Evolutionary conservation across 2,888 invertebrate species (phyloP), one percentile per base, ranked within the genome.

Genomic region (Teleogryllus oceanicus): DNA sequence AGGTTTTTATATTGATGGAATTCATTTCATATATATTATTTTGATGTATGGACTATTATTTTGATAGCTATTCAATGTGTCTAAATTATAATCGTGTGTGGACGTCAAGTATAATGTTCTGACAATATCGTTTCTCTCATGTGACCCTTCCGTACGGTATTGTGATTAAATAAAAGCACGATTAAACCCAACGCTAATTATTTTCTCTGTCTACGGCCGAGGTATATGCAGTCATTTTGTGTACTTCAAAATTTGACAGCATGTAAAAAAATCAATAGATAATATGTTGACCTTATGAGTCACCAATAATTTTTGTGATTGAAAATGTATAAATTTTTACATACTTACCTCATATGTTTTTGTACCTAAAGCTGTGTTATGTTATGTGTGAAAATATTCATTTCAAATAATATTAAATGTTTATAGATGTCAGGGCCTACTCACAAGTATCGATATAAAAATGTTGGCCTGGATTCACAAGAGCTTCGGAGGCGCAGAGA

Each of bases 401-500:
- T 76, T 76, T 62, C n/a, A 4, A 62, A 62, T n/a, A 18, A 62
- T 62, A 11, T 62, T n/a, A 62, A 18, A 18, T 62, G n/a, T 50
- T 76, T 37, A 11, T 49, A 82, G 93, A 95, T 95, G 95, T 95
- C 94, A 85, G 92, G 92, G 83, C 94, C 91, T 83, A 89, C 92
- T 85, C 95, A 96, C 87, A 95, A 95, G 87, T 93, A 95, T 88
- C 93, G 96, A 84, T 98, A 98, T 87, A 98, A 98, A 92, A 97
- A 97, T 90, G 92, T 92, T 83, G 96, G 95, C 2, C 88, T 97
- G 84, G 97, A 97, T 88, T 94, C 96, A 8, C 94, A 97, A 83
- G 98, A 98, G 88, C 89, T 98, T 84, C 91, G 98, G 78, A 91
- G 98, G 79, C 90, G 98, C 75, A 90, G 98, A 75, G 98, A 98